Evolutionary conservation across 2,113 vertebrate genomes (phyloP).

Genomic region (Hymenochirus boettgeri): DNA sequence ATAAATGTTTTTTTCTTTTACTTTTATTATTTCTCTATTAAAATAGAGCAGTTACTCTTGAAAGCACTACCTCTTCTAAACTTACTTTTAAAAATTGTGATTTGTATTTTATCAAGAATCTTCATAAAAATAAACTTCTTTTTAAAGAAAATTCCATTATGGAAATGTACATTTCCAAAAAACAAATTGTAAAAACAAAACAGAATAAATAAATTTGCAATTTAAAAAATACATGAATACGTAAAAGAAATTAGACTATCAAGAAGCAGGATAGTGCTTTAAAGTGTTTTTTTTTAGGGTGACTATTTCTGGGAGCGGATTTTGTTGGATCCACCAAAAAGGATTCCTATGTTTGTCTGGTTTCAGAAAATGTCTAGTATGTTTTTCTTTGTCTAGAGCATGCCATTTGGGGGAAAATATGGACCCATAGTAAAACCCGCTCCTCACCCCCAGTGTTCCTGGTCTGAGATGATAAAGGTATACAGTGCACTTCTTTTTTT

Average conservation of each 20-base stretch:
- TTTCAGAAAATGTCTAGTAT: slow-evolving; percentile 44
- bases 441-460: slow-evolving; percentile 43
- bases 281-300: slow-evolving; percentile 20
- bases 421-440: slow-evolving; percentile 43
- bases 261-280: slow-evolving; percentile 30
- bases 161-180: too few species aligned
- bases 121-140: too few species aligned
- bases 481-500: slow-evolving; percentile 41
- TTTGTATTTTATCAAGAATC: too few species aligned
- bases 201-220: not conserved
- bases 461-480: slow-evolving; percentile 44
- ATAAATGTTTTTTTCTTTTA: slow-evolving; percentile 21
- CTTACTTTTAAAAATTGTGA: too few species aligned
- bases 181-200: not conserved
- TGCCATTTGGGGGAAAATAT: slow-evolving; percentile 44
- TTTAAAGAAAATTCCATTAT: too few species aligned
- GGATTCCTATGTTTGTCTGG: slow-evolving; percentile 41
- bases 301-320: slow-evolving; percentile 19
- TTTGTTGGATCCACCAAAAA: slow-evolving; percentile 32
- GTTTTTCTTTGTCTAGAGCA: slow-evolving; percentile 44
- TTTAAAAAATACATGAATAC: not conserved
- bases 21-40: slow-evolving; percentile 25
- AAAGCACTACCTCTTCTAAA: slow-evolving; percentile 25
- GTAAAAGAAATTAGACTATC: slow-evolving; percentile 7
- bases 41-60: slow-evolving; percentile 17